Conservation (phyloP, 2,888 invertebrate species). For the Cosmorhoe ocellata region DNA sequence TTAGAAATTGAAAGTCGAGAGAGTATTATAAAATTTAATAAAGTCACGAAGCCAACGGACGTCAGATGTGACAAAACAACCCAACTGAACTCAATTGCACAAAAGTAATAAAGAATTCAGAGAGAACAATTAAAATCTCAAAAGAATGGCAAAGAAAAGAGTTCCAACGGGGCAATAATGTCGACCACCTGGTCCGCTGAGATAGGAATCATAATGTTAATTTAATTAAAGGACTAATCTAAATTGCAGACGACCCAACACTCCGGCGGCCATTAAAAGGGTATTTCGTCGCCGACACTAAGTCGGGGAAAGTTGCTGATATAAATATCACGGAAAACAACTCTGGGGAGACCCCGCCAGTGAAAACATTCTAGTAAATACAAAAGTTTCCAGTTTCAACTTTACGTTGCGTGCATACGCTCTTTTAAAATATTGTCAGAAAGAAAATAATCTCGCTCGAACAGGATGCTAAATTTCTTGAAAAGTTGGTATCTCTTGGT, state of each 20-base stretch:
- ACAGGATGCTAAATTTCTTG: slow-evolving; percentile 14
- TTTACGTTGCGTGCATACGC: slow-evolving; percentile 25
- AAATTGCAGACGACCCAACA: slow-evolving; percentile 82
- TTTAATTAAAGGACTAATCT: slow-evolving; percentile 83
- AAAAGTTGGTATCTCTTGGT: slow-evolving; percentile 1
- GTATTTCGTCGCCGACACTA: slow-evolving; percentile 76
- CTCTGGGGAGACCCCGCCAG: slow-evolving; percentile 55
- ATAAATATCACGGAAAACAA: slow-evolving; percentile 75
- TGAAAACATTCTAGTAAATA: slow-evolving; percentile 56
- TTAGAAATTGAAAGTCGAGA: too few species aligned
- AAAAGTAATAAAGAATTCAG: slow-evolving; percentile 44
- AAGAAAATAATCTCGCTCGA: slow-evolving; percentile 8
- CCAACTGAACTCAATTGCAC: slow-evolving; percentile 28
- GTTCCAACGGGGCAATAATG: slow-evolving; percentile 69
- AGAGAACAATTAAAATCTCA: slow-evolving; percentile 49
- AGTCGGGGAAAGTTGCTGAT: slow-evolving; percentile 72
- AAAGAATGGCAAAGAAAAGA: slow-evolving; percentile 59
- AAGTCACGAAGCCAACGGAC: slow-evolving; percentile 13
- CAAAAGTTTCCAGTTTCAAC: slow-evolving; percentile 41
- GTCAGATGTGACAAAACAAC: slow-evolving; percentile 20
- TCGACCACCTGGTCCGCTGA: slow-evolving; percentile 74
- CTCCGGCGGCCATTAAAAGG: slow-evolving; percentile 78
- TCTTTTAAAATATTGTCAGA: slow-evolving; percentile 30
- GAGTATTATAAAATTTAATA: neutral
- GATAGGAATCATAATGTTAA: slow-evolving; percentile 82